Percentiles rank a stretch among this genome's conserved stretches.
Evolutionary conservation across 2,888 invertebrate genomes (phyloP).

Genomic region (Xylota sylvarum): DNA sequence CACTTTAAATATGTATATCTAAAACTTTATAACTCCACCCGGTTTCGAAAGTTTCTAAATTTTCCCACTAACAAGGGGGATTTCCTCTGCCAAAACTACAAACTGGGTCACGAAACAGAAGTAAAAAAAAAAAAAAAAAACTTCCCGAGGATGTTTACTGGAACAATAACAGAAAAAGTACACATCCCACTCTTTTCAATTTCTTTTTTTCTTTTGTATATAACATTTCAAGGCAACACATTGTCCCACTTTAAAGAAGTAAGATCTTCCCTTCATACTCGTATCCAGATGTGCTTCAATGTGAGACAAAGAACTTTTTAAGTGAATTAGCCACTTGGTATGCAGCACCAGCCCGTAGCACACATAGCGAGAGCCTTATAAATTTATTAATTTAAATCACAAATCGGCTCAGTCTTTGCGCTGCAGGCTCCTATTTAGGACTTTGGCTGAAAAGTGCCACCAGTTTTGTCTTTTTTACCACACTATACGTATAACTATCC

Average conservation of each 20-base stretch:
- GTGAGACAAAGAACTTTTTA: constrained; percentile 44
- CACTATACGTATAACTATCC: constrained; percentile 30
- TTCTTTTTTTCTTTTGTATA: constrained; percentile 2
- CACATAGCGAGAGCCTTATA: constrained; percentile 65
- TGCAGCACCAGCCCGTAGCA: constrained; percentile 48
- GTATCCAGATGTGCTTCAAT: constrained; percentile 15
- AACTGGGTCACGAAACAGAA: constrained; percentile 62
- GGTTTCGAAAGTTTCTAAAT: constrained; percentile 32
- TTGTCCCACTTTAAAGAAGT: constrained; percentile 53
- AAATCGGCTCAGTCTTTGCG: constrained; percentile 43
- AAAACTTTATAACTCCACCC: constrained; percentile 32
- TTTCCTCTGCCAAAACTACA: constrained; percentile 41
- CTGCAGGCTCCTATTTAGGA: constrained; percentile 58
- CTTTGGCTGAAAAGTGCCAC: constrained; percentile 36
- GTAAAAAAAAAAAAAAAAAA: constrained; percentile 11
- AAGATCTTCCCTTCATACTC: constrained; percentile 22
- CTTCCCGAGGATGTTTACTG: constrained; percentile 59
- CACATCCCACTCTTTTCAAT: not conserved
- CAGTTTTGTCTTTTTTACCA: constrained; percentile 49
- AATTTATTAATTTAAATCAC: constrained; percentile 74
- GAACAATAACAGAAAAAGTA: constrained; percentile 12
- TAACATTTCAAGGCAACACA: constrained; percentile 38
- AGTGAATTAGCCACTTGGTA: constrained; percentile 51
- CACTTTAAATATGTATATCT: not conserved
- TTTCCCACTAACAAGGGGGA: constrained; percentile 21